These are phyloP conservation scores for Hylyphantes graminicola DNA, from an alignment of 1,140 invertebrate genomes.

Conservation along the genomic window DNA sequence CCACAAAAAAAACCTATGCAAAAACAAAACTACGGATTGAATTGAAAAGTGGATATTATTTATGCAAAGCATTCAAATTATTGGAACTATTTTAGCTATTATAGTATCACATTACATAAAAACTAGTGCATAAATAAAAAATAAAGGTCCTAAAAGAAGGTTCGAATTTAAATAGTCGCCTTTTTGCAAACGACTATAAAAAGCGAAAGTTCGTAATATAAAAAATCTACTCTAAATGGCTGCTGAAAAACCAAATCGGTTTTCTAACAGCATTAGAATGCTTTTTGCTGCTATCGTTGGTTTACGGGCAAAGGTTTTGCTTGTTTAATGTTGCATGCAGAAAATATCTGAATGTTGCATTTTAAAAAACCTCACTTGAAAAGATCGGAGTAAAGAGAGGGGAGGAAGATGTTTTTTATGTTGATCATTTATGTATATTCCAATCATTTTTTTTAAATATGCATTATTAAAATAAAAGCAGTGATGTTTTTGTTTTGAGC, in stretches of 20 bases:
- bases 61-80: conserved; percentile 15
- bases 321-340: conserved; percentile 59
- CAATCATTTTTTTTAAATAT: not conserved
- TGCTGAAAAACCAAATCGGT: conserved; percentile 58
- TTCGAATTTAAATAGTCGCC: conserved; percentile 46
- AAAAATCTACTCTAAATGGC: conserved; percentile 39
- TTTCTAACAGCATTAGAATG: conserved; percentile 59
- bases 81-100: conserved; percentile 4
- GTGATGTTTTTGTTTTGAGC: not conserved
- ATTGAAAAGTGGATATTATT: conserved; percentile 26
- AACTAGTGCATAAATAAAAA: not conserved
- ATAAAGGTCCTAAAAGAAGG: not conserved
- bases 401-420: too few relatives aligned
- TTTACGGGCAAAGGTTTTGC: conserved; percentile 41
- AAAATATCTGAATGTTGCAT: conserved; percentile 1
- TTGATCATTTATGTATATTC: too few relatives aligned
- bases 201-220: conserved; percentile 31
- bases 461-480: not conserved
- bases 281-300: conserved; percentile 34
- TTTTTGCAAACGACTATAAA: conserved; percentile 50
- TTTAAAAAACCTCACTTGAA: not conserved
- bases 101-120: conserved; percentile 20
- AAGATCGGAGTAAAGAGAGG: not conserved
- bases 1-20: too few relatives aligned
- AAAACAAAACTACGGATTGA: not conserved